phyloP scores from a whole-genome alignment of 2,888 invertebrate species.

The Drosophila robusta region DNA sequence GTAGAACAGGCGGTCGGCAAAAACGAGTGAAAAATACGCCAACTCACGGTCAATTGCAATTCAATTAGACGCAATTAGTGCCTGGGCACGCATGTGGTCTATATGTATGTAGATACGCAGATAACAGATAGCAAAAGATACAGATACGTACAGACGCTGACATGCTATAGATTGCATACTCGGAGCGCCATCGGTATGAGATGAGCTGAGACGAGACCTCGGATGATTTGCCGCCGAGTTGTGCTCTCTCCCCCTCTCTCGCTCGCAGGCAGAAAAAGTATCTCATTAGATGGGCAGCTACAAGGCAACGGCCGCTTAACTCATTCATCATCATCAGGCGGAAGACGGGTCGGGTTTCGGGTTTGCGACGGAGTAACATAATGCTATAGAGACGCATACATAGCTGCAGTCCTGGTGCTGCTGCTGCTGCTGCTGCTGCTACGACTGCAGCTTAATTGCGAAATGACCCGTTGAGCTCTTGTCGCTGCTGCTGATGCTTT shows the following conservation, averaged over 20 bases:
- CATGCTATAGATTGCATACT: conserved; percentile 74
- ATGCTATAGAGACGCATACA: conserved; percentile 35
- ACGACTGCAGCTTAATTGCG: conserved; percentile 74
- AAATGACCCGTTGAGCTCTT: conserved; percentile 71
- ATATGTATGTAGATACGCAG: conserved; percentile 16
- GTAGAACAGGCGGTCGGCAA: conserved; percentile 46
- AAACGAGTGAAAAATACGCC: conserved; percentile 77
- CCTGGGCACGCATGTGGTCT: conserved; percentile 46
- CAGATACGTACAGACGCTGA: conserved; percentile 41
- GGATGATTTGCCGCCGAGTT: conserved; percentile 59
- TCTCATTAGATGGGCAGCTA: conserved; percentile 71
- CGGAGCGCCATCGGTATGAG: conserved; percentile 42
- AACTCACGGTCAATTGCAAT: conserved; percentile 81
- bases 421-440: conserved; percentile 28
- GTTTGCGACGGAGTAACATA: conserved; percentile 16
- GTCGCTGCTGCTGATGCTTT: conserved; percentile 15
- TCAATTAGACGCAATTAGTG: conserved; percentile 82
- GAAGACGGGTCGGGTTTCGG: conserved; percentile 8
- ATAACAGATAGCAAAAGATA: conserved; percentile 40
- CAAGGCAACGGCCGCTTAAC: conserved; percentile 76
- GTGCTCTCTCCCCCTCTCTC: conserved; percentile 1
- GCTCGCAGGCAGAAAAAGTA: conserved; percentile 61
- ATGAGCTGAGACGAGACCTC: conserved; percentile 10
- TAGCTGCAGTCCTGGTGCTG: conserved; percentile 32
- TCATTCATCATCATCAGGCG: conserved; percentile 75